These are phyloP conservation scores for Patella pellucida DNA, from an alignment of 2,888 invertebrate species.

Conservation along the genomic window DNA sequence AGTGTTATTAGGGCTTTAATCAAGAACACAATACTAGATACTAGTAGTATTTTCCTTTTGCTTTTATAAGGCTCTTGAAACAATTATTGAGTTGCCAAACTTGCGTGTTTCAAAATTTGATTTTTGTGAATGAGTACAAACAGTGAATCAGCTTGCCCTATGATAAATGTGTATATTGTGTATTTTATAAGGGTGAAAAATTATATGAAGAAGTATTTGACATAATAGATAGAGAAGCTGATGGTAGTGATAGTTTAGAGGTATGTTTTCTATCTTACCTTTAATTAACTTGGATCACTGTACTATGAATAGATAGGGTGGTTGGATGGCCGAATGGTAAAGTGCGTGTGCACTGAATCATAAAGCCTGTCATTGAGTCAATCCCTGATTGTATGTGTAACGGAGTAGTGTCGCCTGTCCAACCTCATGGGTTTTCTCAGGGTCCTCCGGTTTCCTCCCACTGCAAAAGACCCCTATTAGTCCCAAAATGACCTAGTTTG, in stretches of 20 bases:
- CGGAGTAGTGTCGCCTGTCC: no score
- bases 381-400: no score
- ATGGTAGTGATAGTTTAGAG: constrained; percentile 97
- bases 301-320: no score
- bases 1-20: no score
- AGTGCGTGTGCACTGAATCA: no score
- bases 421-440: no score
- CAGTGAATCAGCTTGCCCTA: not conserved
- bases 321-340: no score
- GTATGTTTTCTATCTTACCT: constrained; percentile 70
- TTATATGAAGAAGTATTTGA: constrained; percentile 97
- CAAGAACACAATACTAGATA: not conserved
- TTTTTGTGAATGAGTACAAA: not conserved
- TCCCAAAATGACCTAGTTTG: no score
- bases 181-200: constrained; percentile 84
- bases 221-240: constrained; percentile 97
- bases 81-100: not conserved
- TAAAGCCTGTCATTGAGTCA: no score
- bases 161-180: not conserved
- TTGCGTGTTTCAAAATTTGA: not conserved
- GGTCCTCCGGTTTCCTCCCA: no score
- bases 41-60: not conserved
- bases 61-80: not conserved
- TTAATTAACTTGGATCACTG: not conserved
- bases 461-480: no score